These are phyloP conservation scores for Panthera leo DNA, from an alignment of 2,113 vertebrate species.

Conservation along the genomic window DNA sequence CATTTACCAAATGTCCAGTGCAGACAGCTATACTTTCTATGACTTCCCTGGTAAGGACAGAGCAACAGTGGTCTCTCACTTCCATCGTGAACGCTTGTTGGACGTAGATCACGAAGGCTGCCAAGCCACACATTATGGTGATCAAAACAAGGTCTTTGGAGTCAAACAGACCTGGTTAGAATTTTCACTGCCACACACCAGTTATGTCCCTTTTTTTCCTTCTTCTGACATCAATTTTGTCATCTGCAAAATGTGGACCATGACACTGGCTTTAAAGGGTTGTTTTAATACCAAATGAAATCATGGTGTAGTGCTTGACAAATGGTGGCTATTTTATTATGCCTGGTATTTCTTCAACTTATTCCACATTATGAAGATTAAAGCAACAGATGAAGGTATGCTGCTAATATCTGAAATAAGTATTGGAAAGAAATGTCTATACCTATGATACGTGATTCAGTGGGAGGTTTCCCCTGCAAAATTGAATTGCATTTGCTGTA, in stretches of 20 bases:
- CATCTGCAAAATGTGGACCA: not conserved
- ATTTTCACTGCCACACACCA: not conserved
- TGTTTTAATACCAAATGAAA: conserved; percentile 23
- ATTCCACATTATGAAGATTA: not conserved
- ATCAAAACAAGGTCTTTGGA: not conserved
- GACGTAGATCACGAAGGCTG: not conserved
- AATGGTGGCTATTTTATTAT: not conserved
- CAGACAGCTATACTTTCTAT: not conserved
- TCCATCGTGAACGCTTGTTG: not conserved
- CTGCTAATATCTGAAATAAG: not conserved
- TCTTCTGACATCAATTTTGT: not conserved
- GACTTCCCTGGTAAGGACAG: not conserved
- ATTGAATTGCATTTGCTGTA: not conserved
- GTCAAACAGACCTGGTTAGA: not conserved
- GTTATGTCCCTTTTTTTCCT: not conserved
- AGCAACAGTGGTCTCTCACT: not conserved
- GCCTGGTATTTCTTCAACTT: not conserved
- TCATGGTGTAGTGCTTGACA: not conserved
- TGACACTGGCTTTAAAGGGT: not conserved
- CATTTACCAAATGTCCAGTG: not conserved
- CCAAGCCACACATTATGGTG: not conserved
- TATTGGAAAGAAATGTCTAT: not conserved
- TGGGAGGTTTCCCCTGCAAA: not conserved
- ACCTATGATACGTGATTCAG: not conserved
- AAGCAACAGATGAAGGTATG: not conserved